A percentile compares a stretch with the other conserved stretches of the same genome.
These are phyloP conservation scores for Diacarnus erythraeanus DNA, from an alignment of 37 sponge, comb jelly and placozoan species.

Conservation along the genomic window DNA sequence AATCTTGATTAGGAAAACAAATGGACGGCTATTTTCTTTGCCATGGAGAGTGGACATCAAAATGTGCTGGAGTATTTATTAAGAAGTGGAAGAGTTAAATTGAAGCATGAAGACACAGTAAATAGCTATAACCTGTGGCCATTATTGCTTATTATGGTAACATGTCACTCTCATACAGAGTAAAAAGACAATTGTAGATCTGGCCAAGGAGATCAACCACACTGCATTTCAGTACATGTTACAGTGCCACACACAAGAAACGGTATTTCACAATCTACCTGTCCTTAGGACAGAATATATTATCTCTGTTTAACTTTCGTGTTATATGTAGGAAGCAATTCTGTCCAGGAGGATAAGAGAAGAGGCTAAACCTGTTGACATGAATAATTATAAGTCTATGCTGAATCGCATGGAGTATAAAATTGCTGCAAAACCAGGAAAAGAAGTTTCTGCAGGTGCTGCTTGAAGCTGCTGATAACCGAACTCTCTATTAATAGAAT, in stretches of 20 bases:
- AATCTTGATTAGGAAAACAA: neutral
- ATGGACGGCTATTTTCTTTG: constrained; percentile 12
- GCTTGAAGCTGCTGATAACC: too few relatives aligned
- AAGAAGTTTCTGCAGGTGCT: neutral
- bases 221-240: neutral
- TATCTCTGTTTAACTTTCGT: neutral
- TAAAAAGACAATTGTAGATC: neutral
- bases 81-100: neutral
- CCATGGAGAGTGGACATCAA: neutral
- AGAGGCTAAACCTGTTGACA: neutral
- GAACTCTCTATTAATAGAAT: too few relatives aligned
- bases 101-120: constrained; percentile 3
- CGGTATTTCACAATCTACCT: neutral
- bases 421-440: neutral
- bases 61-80: neutral
- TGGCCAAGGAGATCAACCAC: neutral
- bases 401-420: neutral
- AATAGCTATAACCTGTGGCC: neutral
- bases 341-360: neutral
- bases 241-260: neutral
- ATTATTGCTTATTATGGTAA: neutral
- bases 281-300: too few relatives aligned
- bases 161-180: neutral
- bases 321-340: neutral
- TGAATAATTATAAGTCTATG: neutral